phyloP scores from a whole-genome alignment of 2,797 vertebrate genomes.

The Lagocephalus sceleratus region DNA sequence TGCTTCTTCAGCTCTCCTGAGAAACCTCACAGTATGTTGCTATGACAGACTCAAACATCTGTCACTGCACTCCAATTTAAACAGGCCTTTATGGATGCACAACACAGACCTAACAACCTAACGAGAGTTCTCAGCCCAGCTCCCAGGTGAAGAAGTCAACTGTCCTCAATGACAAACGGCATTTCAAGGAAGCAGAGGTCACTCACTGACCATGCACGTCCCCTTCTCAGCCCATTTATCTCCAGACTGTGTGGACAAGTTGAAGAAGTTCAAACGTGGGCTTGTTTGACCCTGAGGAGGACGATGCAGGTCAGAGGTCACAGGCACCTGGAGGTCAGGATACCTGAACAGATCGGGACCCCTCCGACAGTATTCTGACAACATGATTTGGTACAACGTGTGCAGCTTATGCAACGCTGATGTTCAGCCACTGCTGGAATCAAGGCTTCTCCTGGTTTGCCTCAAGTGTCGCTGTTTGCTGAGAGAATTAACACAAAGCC shows the following conservation, averaged over 20 bases:
- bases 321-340: no score
- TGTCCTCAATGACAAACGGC: slow-evolving; percentile 30
- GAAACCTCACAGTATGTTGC: no score
- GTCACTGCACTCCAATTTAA: background rate
- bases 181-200: slow-evolving; percentile 39
- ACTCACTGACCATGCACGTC: slow-evolving; percentile 24
- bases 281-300: slow-evolving; percentile 18
- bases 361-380: no score
- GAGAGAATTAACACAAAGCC: slow-evolving; percentile 69
- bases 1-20: no score
- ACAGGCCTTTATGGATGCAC: slow-evolving; percentile 6
- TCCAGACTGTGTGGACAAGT: slow-evolving; percentile 30
- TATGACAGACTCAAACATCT: slow-evolving; percentile 4
- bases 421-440: slow-evolving; percentile 2
- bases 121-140: slow-evolving; percentile 36
- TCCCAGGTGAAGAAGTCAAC: slow-evolving; percentile 35
- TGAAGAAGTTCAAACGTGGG: slow-evolving; percentile 37
- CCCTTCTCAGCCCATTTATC: slow-evolving; percentile 40
- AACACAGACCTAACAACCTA: slow-evolving; percentile 23
- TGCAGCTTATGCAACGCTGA: background rate
- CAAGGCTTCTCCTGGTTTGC: slow-evolving; percentile 2
- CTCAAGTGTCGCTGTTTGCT: slow-evolving; percentile 66
- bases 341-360: no score
- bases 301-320: slow-evolving; percentile 1
- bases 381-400: no score